These are phyloP conservation scores for Cotesia chilonis DNA, from an alignment of 1,140 invertebrate genomes.

Conservation along the genomic window DNA sequence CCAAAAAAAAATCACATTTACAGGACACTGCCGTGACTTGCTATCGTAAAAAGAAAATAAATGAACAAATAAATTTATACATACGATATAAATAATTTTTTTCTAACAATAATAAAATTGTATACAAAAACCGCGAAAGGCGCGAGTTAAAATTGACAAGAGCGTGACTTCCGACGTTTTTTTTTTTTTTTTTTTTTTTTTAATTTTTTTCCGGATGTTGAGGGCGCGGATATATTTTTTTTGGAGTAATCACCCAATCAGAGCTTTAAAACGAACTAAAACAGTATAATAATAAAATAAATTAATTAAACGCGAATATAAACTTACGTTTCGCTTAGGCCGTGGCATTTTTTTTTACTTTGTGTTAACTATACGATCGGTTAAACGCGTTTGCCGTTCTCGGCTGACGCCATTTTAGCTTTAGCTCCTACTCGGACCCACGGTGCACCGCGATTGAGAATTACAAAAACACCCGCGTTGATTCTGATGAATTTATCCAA, in stretches of 20 bases:
- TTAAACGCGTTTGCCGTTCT: conserved; percentile 47
- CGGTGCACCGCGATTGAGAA: conserved; percentile 48
- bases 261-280: neutral
- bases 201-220: conserved; percentile 27
- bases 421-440: conserved; percentile 47
- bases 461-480: conserved; percentile 56
- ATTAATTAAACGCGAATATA: neutral
- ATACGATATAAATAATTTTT: neutral
- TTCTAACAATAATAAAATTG: neutral
- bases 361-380: conserved; percentile 30
- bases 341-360: conserved; percentile 46
- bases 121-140: conserved; percentile 28
- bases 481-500: conserved; percentile 38
- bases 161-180: conserved; percentile 37
- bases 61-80: no score
- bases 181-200: conserved; percentile 18
- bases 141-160: conserved; percentile 26
- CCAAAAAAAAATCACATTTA: no score
- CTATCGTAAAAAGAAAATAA: no score
- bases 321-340: conserved; percentile 43
- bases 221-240: conserved; percentile 17
- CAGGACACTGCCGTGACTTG: no score
- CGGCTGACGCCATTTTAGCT: conserved; percentile 54
- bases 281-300: conserved; percentile 13
- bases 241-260: neutral